Percentiles rank a stretch among this genome's conserved stretches.
These are phyloP conservation scores for Carterocephalus palaemon DNA, from an alignment of 2,888 invertebrate genomes.

Conservation along the genomic window DNA sequence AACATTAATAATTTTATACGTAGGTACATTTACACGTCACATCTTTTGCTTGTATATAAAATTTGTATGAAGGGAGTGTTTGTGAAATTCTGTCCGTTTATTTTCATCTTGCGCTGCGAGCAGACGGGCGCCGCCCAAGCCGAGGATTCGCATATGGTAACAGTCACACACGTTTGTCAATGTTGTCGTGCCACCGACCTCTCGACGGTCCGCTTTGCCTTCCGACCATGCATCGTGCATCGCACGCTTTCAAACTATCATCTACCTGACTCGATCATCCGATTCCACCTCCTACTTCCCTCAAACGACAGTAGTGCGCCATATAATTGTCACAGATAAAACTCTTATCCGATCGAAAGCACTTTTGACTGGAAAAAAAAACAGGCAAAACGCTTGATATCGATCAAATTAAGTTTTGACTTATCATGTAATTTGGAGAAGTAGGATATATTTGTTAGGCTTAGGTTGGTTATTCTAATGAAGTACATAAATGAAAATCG, in stretches of 20 bases:
- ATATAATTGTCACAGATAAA: background rate
- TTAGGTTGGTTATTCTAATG: too few relatives aligned
- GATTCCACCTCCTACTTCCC: conserved; percentile 26
- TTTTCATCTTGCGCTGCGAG: conserved; percentile 77
- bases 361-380: background rate
- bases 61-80: too few relatives aligned
- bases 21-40: conserved; percentile 15
- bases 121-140: conserved; percentile 92
- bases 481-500: too few relatives aligned
- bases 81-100: conserved; percentile 62
- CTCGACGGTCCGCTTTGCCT: conserved; percentile 60
- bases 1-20: too few relatives aligned
- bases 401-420: too few relatives aligned
- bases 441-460: too few relatives aligned
- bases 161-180: conserved; percentile 51
- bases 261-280: conserved; percentile 42
- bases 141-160: conserved; percentile 96
- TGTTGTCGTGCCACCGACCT: conserved; percentile 64
- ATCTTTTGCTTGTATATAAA: conserved; percentile 34
- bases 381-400: too few relatives aligned
- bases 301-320: conserved; percentile 24
- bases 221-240: conserved; percentile 67
- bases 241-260: conserved; percentile 58
- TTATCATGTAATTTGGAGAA: too few relatives aligned
- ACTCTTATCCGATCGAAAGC: background rate